Conservation (phyloP, 2,113 vertebrate species). For the Platysteira castanea region DNA sequence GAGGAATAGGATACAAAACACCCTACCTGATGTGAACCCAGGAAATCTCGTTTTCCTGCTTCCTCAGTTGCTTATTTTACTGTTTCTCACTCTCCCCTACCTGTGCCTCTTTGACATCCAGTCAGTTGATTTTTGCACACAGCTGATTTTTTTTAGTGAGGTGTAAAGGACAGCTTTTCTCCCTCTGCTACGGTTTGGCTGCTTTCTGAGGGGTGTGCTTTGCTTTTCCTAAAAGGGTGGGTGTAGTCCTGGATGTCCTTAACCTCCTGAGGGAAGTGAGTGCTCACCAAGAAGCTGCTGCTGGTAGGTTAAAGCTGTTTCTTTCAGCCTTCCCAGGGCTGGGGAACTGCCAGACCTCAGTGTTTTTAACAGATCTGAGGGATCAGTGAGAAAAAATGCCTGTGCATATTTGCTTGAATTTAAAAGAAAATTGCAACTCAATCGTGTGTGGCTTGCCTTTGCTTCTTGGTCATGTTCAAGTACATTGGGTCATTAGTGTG, state of each 20-base stretch:
- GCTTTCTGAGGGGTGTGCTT: neutral
- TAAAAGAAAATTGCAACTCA: neutral
- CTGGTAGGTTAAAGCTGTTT: neutral
- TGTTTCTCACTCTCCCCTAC: neutral
- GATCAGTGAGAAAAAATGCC: neutral
- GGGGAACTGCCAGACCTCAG: conserved; percentile 13
- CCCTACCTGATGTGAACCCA: neutral
- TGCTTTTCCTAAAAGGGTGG: neutral
- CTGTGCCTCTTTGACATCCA: neutral
- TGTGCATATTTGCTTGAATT: neutral
- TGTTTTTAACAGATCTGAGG: neutral
- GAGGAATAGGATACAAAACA: neutral
- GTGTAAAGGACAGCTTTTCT: neutral
- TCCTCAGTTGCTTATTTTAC: neutral
- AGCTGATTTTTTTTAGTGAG: neutral
- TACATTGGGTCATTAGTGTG: neutral
- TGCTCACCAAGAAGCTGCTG: neutral
- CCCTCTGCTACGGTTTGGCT: neutral
- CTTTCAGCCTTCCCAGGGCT: neutral
- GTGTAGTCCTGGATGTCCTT: neutral
- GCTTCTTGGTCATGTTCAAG: neutral
- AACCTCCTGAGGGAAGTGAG: neutral
- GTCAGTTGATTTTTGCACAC: neutral
- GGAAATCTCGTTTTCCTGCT: neutral
- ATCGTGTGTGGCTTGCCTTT: neutral